These are phyloP conservation scores for Etia nguti DNA, from an alignment of 2,113 vertebrate species.

Conservation along the genomic window DNA sequence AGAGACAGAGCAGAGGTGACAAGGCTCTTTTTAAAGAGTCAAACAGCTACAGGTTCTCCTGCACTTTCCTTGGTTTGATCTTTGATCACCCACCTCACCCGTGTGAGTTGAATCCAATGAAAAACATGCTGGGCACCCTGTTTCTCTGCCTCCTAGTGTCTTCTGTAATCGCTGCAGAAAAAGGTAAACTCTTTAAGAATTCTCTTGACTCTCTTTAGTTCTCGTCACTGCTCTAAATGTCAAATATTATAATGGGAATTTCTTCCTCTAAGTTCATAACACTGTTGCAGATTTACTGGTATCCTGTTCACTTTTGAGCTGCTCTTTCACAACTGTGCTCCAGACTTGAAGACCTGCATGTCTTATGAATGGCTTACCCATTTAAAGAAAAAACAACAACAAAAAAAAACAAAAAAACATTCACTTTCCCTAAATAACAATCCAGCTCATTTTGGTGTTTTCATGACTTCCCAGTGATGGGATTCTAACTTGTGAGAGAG, in stretches of 20 bases:
- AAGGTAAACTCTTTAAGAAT: slow-evolving; percentile 46
- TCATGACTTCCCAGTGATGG: not conserved
- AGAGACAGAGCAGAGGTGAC: not conserved
- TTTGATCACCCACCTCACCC: not conserved
- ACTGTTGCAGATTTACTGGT: not conserved
- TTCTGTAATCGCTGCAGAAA: slow-evolving; percentile 30
- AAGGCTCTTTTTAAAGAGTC: not conserved
- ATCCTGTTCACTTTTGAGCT: not conserved
- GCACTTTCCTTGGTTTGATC: not conserved
- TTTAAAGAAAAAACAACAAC: not conserved
- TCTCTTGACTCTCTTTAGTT: not conserved
- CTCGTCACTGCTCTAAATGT: not conserved
- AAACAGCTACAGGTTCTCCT: not conserved
- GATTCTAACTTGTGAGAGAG: not conserved
- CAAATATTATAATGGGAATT: not conserved
- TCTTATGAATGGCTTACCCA: not conserved
- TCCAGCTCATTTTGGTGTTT: not conserved
- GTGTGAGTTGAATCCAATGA: not conserved
- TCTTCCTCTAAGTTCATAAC: not conserved
- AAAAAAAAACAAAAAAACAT: not conserved
- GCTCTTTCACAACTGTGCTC: not conserved
- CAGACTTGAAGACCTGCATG: not conserved
- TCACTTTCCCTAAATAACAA: not conserved
- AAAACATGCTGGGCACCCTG: slow-evolving; percentile 43
- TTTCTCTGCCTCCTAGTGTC: slow-evolving; percentile 39